A percentile compares a stretch with the other conserved stretches of the same genome.
phyloP scores from a whole-genome alignment of 2,888 invertebrate genomes.

The Amiota mariae region DNA sequence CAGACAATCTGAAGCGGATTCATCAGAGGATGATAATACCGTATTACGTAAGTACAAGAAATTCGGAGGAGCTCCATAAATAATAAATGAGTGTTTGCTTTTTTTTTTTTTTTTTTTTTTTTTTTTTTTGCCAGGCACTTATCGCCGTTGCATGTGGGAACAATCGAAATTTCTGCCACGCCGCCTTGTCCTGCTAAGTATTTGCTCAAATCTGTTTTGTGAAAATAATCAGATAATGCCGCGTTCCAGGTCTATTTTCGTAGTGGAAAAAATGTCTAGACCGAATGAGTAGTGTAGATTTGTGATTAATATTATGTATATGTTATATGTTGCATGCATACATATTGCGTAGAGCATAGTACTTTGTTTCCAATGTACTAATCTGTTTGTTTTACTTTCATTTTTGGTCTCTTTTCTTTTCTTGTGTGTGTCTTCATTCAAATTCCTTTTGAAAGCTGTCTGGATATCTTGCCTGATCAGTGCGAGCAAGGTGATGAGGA shows the following conservation, averaged over 20 bases:
- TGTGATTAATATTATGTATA: constrained; percentile 37
- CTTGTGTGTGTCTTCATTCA: constrained; percentile 22
- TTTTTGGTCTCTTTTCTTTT: constrained; percentile 24
- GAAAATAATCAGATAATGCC: constrained; percentile 71
- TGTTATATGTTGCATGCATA: constrained; percentile 37
- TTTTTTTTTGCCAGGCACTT: constrained; percentile 60
- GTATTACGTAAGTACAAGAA: constrained; percentile 58
- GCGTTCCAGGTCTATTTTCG: constrained; percentile 73
- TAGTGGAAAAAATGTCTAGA: constrained; percentile 72
- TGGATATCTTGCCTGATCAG: constrained; percentile 70
- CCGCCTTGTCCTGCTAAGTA: constrained; percentile 68
- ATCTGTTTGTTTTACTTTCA: constrained; percentile 27
- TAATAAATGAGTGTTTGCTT: neutral
- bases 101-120: neutral
- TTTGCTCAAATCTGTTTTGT: constrained; percentile 71
- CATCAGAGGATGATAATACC: constrained; percentile 59
- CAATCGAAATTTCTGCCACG: constrained; percentile 71
- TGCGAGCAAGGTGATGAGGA: constrained; percentile 72
- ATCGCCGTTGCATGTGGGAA: constrained; percentile 72
- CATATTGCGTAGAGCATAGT: constrained; percentile 3
- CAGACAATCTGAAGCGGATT: constrained; percentile 54
- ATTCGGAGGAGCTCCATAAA: neutral
- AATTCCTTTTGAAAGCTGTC: constrained; percentile 56
- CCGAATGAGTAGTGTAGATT: constrained; percentile 70
- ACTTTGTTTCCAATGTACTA: neutral